Base-by-base conservation (phyloP, 2,888 invertebrate genomes). In the Allacma fusca region DNA sequence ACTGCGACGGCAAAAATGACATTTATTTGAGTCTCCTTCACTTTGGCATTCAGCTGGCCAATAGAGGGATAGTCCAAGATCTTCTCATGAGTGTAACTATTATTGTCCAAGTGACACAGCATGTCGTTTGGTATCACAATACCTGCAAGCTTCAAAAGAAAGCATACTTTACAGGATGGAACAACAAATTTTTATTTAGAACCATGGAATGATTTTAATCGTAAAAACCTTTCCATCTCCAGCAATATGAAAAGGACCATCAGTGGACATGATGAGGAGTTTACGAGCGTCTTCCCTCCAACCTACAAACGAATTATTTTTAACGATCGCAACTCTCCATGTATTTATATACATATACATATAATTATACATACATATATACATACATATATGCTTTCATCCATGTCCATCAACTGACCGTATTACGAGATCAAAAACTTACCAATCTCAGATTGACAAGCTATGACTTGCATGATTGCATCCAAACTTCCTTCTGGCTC, bases 401-500 rank as follows among this genome's bases (percentile, higher is more conserved):
- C n/a, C n/a, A n/a, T n/a, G n/a, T n/a, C n/a, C n/a, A n/a, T n/a
- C 50, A 12, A 50, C 50, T 50, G 19, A 16, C 2, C 50, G 16
- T 12, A 50, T 19, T 16, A 19, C 16, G 2, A 16, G 50, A 2
- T 50, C 19, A 50, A 50, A 50, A 50, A 5, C 16, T 43, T 21
- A 67, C 79, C 79, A 59, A 76, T 76, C 7, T 29, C 23, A 1
- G 72, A 1, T 0, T 93, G 90, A 86, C 96, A 96, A 23, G 95
- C 96, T 64, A 98, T 93, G 0, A 98, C 97, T 88, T 99, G 99
- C 96, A 99, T 98, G 82, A 99, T 95, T 29, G 98, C 99, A 89
- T 99, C 99, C 87, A 99, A 97, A 12, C 98, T 98, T 76, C 99
- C 99, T 87, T 99, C 99, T 0, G 99, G 99, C 0, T 96, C 96